Base-by-base conservation (phyloP, 2,888 invertebrate species). In the Zeuzera pyrina region DNA sequence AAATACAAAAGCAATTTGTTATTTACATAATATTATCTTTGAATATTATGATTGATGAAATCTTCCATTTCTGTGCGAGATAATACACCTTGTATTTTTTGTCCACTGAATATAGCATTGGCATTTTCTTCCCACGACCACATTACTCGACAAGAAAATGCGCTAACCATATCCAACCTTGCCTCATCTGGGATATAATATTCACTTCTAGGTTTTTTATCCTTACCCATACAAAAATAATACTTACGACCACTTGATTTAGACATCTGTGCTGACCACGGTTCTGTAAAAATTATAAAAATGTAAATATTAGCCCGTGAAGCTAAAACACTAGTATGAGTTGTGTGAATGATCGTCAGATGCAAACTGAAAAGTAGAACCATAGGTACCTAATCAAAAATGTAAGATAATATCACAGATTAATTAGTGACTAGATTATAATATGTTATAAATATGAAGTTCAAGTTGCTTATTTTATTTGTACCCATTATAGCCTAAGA, bases 231-330 rank as follows among this genome's bases (percentile, higher is more conserved):
- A 21, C 59, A 57, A 36, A 57, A 74, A 36, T 74, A 83, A 47
- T 78, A 83, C 42, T 79, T 78, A 31, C 45, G 41, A 8, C 67
- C 66, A 29, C 57, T 64, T 14, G 50, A 64, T 47, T 74, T 78
- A 0, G 81, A 83, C 41, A 79, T 73, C 35, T 67, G 68, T 4
- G 78, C 63, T 26, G 66, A 58, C 83, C 83, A 83, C 12, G 83
- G 78, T 35, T 77, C 83, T 83, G 53, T 28, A 70, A 72, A 32
- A 24, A 35, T 31, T 6, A 19, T 19, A 6, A 29, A 15, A 5
- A 29, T n/a, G 3, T 7, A n/a, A 15, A 10, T 15, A 16, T n/a
- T 10, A 5, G 29, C 10, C n/a, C n/a, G n/a, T n/a, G n/a, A n/a
- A n/a, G n/a, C n/a, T n/a, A n/a, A n/a, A n/a, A n/a, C n/a, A n/a